Base-by-base conservation (phyloP, 2,797 vertebrate species). In the Graptemys geographica region DNA sequence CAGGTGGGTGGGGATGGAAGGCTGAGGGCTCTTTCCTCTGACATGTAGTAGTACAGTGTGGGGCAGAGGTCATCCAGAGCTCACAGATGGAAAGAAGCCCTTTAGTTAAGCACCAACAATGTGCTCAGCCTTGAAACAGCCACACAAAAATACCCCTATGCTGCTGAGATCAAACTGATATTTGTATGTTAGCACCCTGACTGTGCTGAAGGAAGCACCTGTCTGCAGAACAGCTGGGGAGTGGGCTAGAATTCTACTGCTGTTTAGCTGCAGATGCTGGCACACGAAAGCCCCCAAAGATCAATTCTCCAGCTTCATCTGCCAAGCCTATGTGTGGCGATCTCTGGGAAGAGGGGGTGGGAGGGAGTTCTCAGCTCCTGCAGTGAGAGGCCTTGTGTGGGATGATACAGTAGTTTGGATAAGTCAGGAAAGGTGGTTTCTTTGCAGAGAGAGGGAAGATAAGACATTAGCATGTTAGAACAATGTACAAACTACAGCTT, bases 351-450 rank as follows among this genome's bases (percentile, higher is more conserved):
- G 44, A 1, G 4, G 33, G 25, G 19, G 23, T 8, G 11, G 0
- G 2, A 47, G 11, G 2, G 0, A 9, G 23, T 28, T 23, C 25
- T 18, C 6, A 5, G 19, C 56, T 76, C 57, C 83, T 13, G 1
- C 41, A 25, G 19, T 2, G 72, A 76, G 81, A 31, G n/a, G 7
- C 27, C 12, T 81, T 79, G 41, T 74, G 37, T 33, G 76, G 11
- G 65, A 59, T 16, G 19, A 25, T 74, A 72, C 21, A 79, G 23
- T 23, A 23, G 25, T 62, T 87, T 89, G 37, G 56, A 37, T 49
- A 82, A 92, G 33, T 37, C 18, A 41, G 74, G 41, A 7, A 78
- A 49, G 44, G 74, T 78, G 9, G 44, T 31, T 78, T 76, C 44
- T 27, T 49, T 33, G 7, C 18, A 10, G 49, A 49, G 31, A 15